Evolutionary conservation across 2,113 vertebrate species (phyloP), one percentile per base, ranked within the genome.

Genomic region (Ptilonorhynchus violaceus): DNA sequence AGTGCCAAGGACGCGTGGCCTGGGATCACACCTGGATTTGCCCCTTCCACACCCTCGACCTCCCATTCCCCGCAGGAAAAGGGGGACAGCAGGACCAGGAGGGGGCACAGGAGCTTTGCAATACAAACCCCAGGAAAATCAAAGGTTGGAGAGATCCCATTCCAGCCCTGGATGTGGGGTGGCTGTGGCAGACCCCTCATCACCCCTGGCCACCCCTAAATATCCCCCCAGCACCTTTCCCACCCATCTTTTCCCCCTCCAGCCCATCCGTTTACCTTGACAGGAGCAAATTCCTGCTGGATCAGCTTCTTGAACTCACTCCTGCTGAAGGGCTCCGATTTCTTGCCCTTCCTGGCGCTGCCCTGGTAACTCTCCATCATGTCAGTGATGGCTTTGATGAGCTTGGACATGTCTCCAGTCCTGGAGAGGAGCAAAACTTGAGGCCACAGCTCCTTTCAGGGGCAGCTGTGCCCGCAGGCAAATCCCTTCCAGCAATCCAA

Each of bases 271-370:
- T 5, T 49, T 25, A 94, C 96, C 96, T 96, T 96, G 74, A 68
- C 94, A 16, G 96, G 96, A 64, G 78, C 50, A 18, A 94, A 92
- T 23, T 97, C 96, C 92, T 97, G 93, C 88, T 96, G 96, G 69
- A 96, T 91, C 81, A 97, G 85, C 89, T 88, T 96, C 85, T 95
- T 96, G 92, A 97, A 96, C 62, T 97, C 96, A 1, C 94, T 92
- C 72, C 96, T 91, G 4, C 85, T 91, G 89, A 96, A 95, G 1
- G 78, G 2, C 39, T 95, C 95, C 0, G 94, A 15, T 4, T 85
- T 91, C 66, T 30, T 89, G 17, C 62, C 85, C 78, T 66, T 96
- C 59, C 50, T 83, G 87, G 58, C 4, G 4, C 9, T 88, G 70
- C 91, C 60, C 47, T 89, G 95, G 19, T 89, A 67, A 33, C 72